Evolutionary conservation across 1,140 invertebrate genomes (phyloP), one percentile per base, ranked within the genome.

Genomic region (Euura saliciscinereae): DNA sequence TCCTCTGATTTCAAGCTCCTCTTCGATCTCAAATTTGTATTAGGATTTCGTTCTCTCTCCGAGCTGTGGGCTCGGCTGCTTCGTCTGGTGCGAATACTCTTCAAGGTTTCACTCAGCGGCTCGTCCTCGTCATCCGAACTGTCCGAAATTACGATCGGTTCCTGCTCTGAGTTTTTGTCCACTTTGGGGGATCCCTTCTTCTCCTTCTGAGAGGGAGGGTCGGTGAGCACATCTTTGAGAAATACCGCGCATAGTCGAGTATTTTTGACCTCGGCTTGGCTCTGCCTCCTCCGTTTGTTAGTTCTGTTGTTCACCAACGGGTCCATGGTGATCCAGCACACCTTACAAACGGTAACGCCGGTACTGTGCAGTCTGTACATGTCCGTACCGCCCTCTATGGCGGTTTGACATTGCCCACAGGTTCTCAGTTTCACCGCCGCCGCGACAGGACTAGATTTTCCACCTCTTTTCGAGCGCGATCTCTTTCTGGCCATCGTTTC

Each of bases 161-260:
- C 44, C 11, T 59, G 28, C 6, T 69, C 45, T 75, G 45, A 0
- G 43, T 13, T 28, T 28, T 80, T 78, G 6, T 81, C 77, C 8
- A 79, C 66, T 70, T 76, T 78, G 6, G 80, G 77, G 2, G 67
- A 11, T 0, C 68, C 80, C 6, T 77, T 64, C 5, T 75, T 46
- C 3, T 28, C 28, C 28, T 68, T 71, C 10, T 64, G 66, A 2
- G 28, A 28, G 28, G 28, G 13, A 0, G 0, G 68, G 43, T 13
- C 71, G 45, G 77, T 76, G 2, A 84, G 51, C 3, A 87, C 78
- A 69, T 87, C 85, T 69, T 83, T 81, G 1, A 87, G 65, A 6
- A 84, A 82, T 10, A 87, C 82, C 28, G 80, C 71, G 65, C 86
- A 87, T 6, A 75, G 64, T 77, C 79, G 84, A 0, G 82, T 86